Base-by-base conservation (phyloP, 2,888 invertebrate genomes). In the Ormyrus nitidulus region DNA sequence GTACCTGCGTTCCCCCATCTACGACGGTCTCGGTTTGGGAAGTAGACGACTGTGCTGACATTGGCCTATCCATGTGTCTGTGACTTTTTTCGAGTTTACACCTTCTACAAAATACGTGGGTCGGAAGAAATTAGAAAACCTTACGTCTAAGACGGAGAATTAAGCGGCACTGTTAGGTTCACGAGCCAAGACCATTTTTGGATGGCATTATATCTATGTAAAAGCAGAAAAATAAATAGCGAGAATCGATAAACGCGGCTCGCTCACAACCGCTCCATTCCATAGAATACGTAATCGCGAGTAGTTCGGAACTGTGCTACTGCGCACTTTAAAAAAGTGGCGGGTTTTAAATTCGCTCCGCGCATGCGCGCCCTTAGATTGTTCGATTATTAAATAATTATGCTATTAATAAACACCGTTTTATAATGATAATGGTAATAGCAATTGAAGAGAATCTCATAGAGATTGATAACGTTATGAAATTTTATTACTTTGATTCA, bases 11-110 rank as follows among this genome's bases (percentile, higher is more conserved):
- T 77, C 83, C 86, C 65, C 86, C 85, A 76, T 90, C 90, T 56
- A 85, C 85, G 71, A 86, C 84, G 82, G 90, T 90, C 80, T 89
- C 89, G n/a, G 87, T 87, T 84, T 88, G 90, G 74, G 86, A 87
- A 59, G 86, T 85, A 44, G 88, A 84, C 75, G 88, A 86, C 65
- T 87, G 87, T 5, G 71, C 77, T 53, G 88, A 85, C 85, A 88
- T 87, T 66, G 85, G 80, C 77, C 85, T 85, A 51, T 88, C 87
- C 88, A 89, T 89, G 66, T 77, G 65, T 8, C 34, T 34, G 34
- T 34, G 34, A 34, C 34, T 34, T 34, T 34, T 34, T 34, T 34
- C 34, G 34, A 34, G 34, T 48, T 48, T 6, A 48, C 11, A 49
- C 19, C 46, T 46, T 19, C 9, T 13, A n/a, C 9, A 19, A 7